Conservation (phyloP, 2,888 invertebrate species). For the Plebejus melissa region DNA sequence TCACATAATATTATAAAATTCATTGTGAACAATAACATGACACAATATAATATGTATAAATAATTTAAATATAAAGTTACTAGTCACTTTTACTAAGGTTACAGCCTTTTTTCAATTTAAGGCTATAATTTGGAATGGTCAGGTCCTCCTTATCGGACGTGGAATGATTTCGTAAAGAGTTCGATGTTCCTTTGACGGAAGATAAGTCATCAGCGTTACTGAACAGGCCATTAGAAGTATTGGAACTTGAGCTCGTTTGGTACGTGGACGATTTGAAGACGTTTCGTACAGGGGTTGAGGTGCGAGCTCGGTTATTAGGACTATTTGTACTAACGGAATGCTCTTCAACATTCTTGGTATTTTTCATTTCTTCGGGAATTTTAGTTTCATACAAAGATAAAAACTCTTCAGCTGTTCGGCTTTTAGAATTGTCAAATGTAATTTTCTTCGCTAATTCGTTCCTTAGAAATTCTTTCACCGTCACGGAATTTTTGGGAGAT, state of each 20-base stretch:
- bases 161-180: slow-evolving; percentile 66
- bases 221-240: slow-evolving; percentile 68
- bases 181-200: slow-evolving; percentile 73
- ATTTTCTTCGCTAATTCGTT: slow-evolving; percentile 68
- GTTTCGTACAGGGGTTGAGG: slow-evolving; percentile 78
- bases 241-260: slow-evolving; percentile 71
- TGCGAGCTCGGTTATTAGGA: slow-evolving; percentile 64
- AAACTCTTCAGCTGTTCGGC: slow-evolving; percentile 58
- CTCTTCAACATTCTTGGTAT: slow-evolving; percentile 44
- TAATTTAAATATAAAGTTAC: slow-evolving; percentile 39
- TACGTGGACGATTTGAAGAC: slow-evolving; percentile 64
- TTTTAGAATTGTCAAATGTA: slow-evolving; percentile 59
- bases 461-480: slow-evolving; percentile 71
- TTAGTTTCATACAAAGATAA: slow-evolving; percentile 67
- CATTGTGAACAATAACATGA: background rate
- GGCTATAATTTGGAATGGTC: slow-evolving; percentile 70
- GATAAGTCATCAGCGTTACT: slow-evolving; percentile 78
- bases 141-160: slow-evolving; percentile 70
- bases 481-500: slow-evolving; percentile 59
- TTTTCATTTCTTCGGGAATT: slow-evolving; percentile 65
- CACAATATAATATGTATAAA: slow-evolving; percentile 33
- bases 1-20: slow-evolving; percentile 31
- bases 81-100: slow-evolving; percentile 66
- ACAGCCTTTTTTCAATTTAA: slow-evolving; percentile 59
- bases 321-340: slow-evolving; percentile 49